Evolutionary conservation across 2,797 vertebrate genomes (phyloP).

Genomic region (Sylvia borin): DNA sequence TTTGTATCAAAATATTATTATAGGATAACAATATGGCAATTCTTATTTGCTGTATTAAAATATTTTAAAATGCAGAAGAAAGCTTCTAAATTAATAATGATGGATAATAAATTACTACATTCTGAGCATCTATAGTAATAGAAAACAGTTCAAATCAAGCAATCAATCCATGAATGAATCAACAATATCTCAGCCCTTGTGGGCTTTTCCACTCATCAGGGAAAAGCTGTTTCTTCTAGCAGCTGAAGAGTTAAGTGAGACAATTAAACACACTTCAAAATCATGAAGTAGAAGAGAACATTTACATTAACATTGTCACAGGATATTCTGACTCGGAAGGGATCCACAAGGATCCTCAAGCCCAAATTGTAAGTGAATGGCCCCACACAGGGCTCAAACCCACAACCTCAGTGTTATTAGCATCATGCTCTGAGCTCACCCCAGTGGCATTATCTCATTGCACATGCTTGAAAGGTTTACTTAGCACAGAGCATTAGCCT

Average conservation of each 20-base stretch:
- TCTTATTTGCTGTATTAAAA: neutral
- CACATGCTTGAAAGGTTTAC: neutral
- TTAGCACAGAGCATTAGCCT: neutral
- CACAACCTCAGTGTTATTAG: neutral
- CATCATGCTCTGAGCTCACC: neutral
- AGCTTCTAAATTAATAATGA: neutral
- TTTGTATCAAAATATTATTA: neutral
- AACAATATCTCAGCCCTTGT: neutral
- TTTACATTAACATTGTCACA: neutral
- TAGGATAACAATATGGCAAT: neutral
- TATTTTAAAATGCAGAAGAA: neutral
- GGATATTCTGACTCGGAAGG: neutral
- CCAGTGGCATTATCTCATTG: neutral
- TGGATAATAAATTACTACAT: neutral
- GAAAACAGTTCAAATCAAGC: neutral
- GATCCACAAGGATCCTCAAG: neutral
- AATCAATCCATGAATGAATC: neutral
- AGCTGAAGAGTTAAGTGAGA: neutral
- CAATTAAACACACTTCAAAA: neutral
- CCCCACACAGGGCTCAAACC: neutral
- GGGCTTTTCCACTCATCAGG: neutral
- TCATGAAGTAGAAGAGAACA: neutral
- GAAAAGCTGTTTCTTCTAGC: neutral
- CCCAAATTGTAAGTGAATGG: too few species aligned
- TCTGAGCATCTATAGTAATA: neutral